Base-by-base conservation (phyloP, 37 sponge, comb jelly and placozoan species). In the Spongilla lacustris region DNA sequence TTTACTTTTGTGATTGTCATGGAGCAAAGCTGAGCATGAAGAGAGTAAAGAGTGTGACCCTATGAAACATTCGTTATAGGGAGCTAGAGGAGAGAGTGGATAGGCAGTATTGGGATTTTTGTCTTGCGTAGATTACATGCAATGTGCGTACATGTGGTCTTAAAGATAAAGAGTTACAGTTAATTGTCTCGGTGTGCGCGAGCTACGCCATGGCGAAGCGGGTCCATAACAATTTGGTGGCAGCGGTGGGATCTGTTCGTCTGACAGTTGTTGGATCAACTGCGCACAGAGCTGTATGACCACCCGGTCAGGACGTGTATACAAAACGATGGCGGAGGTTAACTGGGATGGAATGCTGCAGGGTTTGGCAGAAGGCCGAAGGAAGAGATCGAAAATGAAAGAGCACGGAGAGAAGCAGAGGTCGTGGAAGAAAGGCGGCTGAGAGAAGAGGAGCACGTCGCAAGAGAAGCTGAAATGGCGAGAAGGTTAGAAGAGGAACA, bases 171-270 rank as follows among this genome's bases (percentile, higher is more conserved):
- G 8, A 46, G 4, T 8, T 4, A 8, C 46, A 10, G 46, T 46
- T 46, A 8, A 46, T 46, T 46, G 46, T 46, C 46, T 46, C 46
- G 46, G 46, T 8, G 58, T 58, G 58, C 58, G 19, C 58, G 1
- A 58, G 21, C 58, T 58, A 19, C 4, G 58, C 58, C 0, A 17
- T 58, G 58, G 58, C 58, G 11, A 58, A 58, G 58, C 58, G 11
- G 58, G 58, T 58, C 58, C 58, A 14, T 58, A 58, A 58, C 58
- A 58, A 46, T 58, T 58, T 23, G 33, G 74, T 11, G 31, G 32
- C 21, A 34, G 31, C 33, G 74, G 74, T 73, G 74, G 74, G 27
- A 73, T 34, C 74, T 73, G 74, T 73, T 73, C 74, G 33, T 73
- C 74, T 34, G 74, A 73, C 33, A 22, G 74, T 73, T 10, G 33